phyloP scores from a whole-genome alignment of 1,140 invertebrate genomes.

The Drosophila elegans region DNA sequence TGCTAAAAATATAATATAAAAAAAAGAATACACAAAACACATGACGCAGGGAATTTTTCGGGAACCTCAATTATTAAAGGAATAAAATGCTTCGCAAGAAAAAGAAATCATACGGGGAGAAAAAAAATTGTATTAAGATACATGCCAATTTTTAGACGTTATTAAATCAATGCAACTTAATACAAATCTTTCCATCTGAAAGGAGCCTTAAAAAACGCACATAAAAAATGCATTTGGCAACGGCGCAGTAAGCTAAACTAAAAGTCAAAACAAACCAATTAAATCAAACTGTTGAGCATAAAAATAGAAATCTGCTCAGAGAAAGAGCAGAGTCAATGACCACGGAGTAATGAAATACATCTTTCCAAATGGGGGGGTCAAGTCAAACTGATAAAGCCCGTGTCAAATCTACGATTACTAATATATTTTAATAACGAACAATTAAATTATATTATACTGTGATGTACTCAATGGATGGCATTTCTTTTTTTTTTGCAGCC shows the following conservation, averaged over 20 bases:
- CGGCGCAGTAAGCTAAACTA: constrained; percentile 52
- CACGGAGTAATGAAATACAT: constrained; percentile 18
- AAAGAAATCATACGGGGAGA: background rate
- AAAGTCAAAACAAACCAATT: constrained; percentile 51
- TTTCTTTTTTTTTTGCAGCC: constrained; percentile 57
- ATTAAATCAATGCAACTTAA: background rate
- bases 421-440: constrained; percentile 10
- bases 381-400: constrained; percentile 59
- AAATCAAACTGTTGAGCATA: constrained; percentile 45
- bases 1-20: constrained; percentile 51
- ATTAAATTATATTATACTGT: constrained; percentile 19
- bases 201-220: background rate
- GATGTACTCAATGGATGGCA: constrained; percentile 20
- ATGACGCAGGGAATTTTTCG: constrained; percentile 46
- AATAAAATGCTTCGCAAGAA: background rate
- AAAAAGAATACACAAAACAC: constrained; percentile 37
- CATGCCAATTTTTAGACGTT: too few species aligned
- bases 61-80: constrained; percentile 17
- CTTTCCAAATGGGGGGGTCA: constrained; percentile 49
- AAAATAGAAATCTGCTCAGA: constrained; percentile 43
- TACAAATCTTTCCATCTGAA: background rate
- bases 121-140: background rate
- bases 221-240: constrained; percentile 43
- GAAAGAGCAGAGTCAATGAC: constrained; percentile 45
- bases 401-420: constrained; percentile 63